A percentile compares a stretch with the other conserved stretches of the same genome.
Evolutionary conservation across 2,888 invertebrate genomes (phyloP).

Genomic region (Gymnocheta viridis): DNA sequence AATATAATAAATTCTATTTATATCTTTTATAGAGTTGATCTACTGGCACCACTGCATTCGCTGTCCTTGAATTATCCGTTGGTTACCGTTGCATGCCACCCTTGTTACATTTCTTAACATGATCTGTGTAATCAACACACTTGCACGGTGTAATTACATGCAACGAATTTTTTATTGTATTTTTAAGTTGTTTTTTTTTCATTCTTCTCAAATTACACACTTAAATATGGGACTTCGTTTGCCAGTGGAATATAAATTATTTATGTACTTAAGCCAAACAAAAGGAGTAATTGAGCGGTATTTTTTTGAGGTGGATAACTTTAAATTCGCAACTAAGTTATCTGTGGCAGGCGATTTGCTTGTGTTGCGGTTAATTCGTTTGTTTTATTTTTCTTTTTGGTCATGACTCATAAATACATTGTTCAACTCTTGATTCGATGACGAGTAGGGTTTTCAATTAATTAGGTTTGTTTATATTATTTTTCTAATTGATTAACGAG

Average conservation of each 20-base stretch:
- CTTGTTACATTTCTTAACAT: neutral
- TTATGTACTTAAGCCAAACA: neutral
- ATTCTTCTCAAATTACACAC: conserved; percentile 3
- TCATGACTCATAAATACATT: too few species aligned
- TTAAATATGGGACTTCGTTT: neutral
- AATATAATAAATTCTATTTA: neutral
- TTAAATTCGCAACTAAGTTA: too few species aligned
- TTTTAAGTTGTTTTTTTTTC: neutral
- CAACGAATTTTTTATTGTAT: neutral
- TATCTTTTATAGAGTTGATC: too few species aligned
- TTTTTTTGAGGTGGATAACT: neutral
- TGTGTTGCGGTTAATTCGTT: too few species aligned
- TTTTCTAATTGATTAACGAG: too few species aligned
- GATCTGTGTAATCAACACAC: neutral
- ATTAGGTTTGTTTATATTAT: too few species aligned
- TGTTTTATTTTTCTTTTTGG: too few species aligned
- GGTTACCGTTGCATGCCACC: neutral
- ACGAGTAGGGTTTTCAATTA: too few species aligned
- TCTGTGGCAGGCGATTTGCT: too few species aligned
- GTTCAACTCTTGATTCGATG: too few species aligned
- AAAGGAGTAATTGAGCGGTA: neutral
- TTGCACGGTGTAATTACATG: neutral
- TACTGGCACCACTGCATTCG: neutral
- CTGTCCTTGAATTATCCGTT: neutral
- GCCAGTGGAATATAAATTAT: neutral